A percentile compares a stretch with the other conserved stretches of the same genome.
phyloP scores from a whole-genome alignment of 2,113 vertebrate species.

The Lagopus leucura region DNA sequence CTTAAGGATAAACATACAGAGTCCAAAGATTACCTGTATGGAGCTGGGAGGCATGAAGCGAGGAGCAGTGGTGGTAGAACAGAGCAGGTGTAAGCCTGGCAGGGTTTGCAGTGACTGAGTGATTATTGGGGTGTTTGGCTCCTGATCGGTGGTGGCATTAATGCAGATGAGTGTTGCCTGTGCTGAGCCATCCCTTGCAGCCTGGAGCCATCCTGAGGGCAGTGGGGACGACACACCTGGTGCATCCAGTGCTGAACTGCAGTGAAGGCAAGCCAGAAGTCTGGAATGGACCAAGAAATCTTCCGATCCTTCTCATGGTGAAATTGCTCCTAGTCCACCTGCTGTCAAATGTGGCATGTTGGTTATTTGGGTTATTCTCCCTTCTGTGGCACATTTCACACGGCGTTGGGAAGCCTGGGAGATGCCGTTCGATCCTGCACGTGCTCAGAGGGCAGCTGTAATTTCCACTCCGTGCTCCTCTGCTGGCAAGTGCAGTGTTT shows the following conservation, averaged over 20 bases:
- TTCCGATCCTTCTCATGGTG: background rate
- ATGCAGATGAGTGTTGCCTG: background rate
- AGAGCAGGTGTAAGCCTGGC: background rate
- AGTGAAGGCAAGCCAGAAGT: background rate
- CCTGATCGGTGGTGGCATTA: background rate
- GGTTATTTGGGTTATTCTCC: background rate
- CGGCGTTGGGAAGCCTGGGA: background rate
- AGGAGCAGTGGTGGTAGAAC: background rate
- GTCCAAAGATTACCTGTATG: background rate
- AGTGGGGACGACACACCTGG: fast-evolving
- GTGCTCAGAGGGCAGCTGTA: background rate
- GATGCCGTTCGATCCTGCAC: background rate
- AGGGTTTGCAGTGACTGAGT: background rate
- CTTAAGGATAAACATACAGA: no score
- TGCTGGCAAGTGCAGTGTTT: background rate
- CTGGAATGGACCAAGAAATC: background rate
- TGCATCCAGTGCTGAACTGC: background rate
- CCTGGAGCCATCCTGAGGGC: background rate
- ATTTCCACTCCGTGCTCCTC: background rate
- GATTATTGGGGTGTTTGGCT: background rate
- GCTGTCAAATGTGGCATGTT: fast-evolving
- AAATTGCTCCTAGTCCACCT: background rate
- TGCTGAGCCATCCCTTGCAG: background rate
- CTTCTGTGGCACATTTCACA: fast-evolving
- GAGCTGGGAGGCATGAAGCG: background rate